Evolutionary conservation across 2,888 invertebrate genomes (phyloP).

Genomic region (Teleogryllus oceanicus): DNA sequence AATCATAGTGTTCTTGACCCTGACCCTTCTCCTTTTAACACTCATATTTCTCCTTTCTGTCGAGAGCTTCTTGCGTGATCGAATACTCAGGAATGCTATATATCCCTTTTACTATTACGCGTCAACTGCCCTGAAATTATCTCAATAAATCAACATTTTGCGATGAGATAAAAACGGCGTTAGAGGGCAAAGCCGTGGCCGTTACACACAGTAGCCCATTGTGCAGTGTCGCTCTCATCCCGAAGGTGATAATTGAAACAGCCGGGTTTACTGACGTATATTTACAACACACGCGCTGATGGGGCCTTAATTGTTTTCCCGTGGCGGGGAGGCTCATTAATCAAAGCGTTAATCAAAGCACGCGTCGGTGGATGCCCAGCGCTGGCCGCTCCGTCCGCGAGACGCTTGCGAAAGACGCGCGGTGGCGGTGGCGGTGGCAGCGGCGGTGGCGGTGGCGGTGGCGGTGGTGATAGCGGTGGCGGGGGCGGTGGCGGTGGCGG

Average conservation of each 20-base stretch:
- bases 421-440: no score
- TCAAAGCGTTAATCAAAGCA: conserved; percentile 9
- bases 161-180: no score
- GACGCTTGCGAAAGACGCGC: neutral
- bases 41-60: no score
- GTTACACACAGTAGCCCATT: neutral
- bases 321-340: neutral
- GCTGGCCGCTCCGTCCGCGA: neutral
- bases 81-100: no score
- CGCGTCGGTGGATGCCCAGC: neutral
- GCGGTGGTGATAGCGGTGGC: neutral
- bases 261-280: neutral
- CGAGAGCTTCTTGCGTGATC: no score
- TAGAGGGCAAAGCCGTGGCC: neutral
- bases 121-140: no score
- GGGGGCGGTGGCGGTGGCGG: neutral
- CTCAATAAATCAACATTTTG: no score
- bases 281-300: neutral
- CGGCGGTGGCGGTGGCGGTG: neutral
- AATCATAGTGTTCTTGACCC: no score
- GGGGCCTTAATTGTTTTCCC: neutral
- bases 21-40: no score
- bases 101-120: no score
- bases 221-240: neutral
- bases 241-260: neutral